phyloP scores from a whole-genome alignment of 2,113 vertebrate genomes.

The Vicugna pacos region DNA sequence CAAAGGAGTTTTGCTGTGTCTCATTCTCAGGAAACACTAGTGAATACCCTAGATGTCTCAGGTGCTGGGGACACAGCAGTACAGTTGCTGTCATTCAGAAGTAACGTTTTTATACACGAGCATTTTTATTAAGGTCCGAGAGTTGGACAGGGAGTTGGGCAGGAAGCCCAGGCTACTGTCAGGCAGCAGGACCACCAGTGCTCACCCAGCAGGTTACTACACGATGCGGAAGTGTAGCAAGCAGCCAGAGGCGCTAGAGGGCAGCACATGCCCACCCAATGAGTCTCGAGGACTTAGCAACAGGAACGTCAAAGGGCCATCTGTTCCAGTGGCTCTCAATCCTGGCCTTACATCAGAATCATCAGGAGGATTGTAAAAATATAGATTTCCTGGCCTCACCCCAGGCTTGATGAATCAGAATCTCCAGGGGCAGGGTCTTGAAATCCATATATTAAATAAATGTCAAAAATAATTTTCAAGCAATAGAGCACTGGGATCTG shows the following conservation, averaged over 20 bases:
- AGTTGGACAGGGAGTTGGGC: background rate
- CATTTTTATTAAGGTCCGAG: background rate
- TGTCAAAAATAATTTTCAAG: slow-evolving; percentile 51
- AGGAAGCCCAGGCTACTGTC: background rate
- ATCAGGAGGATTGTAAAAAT: background rate
- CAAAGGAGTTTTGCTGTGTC: background rate
- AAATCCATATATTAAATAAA: background rate
- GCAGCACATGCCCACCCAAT: slow-evolving; percentile 30
- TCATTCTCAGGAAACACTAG: background rate
- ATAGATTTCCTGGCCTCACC: background rate
- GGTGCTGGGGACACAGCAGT: background rate
- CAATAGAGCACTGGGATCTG: background rate
- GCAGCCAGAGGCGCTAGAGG: slow-evolving; percentile 45
- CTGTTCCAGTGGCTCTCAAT: background rate
- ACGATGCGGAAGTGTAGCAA: background rate
- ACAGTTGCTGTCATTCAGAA: background rate
- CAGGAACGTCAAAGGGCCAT: background rate
- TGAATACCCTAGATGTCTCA: background rate
- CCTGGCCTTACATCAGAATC: background rate
- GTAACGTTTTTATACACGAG: background rate
- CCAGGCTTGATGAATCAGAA: slow-evolving; percentile 15
- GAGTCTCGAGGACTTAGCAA: accelerated
- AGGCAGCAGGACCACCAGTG: background rate
- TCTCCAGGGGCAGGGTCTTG: background rate
- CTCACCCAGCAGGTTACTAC: background rate